These are phyloP conservation scores for Actinernus sp. DNA, from an alignment of 92 coral and sea anemone species.

Conservation along the genomic window DNA sequence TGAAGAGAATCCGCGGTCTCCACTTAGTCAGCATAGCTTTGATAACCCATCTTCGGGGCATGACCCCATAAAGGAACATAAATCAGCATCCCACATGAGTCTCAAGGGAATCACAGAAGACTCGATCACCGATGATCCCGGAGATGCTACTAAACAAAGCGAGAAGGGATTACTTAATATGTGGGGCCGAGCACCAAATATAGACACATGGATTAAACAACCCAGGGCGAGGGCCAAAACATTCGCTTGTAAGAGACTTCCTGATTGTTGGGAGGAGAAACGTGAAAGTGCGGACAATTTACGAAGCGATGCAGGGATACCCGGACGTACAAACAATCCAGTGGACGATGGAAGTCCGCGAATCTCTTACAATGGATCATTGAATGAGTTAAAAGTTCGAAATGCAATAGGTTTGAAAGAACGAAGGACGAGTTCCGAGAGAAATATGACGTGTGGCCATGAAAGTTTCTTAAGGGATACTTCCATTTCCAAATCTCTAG, in stretches of 20 bases:
- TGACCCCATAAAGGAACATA: background rate
- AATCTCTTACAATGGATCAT: constrained; percentile 29
- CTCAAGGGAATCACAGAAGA: background rate
- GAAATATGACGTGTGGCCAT: constrained; percentile 11
- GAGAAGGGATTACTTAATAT: background rate
- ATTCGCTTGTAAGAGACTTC: constrained; percentile 8
- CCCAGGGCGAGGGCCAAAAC: constrained; percentile 8
- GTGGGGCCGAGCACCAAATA: background rate
- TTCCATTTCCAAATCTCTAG: constrained; percentile 32
- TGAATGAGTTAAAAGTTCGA: constrained; percentile 20
- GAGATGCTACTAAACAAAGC: background rate
- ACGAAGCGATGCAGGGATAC: background rate
- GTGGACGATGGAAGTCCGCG: too few relatives aligned
- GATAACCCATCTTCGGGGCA: background rate
- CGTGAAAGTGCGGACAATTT: background rate
- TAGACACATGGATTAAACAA: constrained; percentile 36
- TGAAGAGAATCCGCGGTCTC: constrained; percentile 16
- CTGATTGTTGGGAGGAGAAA: background rate
- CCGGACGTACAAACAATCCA: too few relatives aligned
- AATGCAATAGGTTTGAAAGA: constrained; percentile 3
- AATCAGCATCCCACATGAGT: background rate
- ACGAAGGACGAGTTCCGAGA: constrained; percentile 16
- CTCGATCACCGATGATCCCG: background rate
- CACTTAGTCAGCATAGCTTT: constrained; percentile 10
- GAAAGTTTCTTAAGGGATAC: constrained; percentile 6